phyloP scores from a whole-genome alignment of 1,140 invertebrate genomes.

The Cataglyphis hispanica region DNA sequence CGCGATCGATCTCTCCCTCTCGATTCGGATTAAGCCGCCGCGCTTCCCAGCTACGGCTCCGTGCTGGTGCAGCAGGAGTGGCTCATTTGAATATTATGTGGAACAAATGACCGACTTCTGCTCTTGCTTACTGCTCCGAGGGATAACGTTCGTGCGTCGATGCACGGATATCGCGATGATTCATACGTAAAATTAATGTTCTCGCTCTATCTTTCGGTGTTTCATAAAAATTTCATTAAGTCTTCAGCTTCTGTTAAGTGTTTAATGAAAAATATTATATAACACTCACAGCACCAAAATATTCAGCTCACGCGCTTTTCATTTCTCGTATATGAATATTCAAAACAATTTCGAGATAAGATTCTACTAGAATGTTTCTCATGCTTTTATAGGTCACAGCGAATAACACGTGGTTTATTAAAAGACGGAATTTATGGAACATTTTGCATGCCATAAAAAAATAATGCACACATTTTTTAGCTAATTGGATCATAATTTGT shows the following conservation, averaged over 20 bases:
- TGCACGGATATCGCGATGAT: background rate
- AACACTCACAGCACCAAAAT: background rate
- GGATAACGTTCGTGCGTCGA: slow-evolving; percentile 18
- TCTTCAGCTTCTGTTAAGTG: background rate
- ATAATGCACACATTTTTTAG: background rate
- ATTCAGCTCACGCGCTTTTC: background rate
- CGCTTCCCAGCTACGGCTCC: background rate
- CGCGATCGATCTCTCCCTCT: slow-evolving; percentile 34
- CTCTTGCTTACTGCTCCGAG: slow-evolving; percentile 44
- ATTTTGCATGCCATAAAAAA: background rate
- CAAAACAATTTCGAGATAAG: background rate
- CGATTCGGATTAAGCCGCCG: background rate
- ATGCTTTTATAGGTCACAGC: no score
- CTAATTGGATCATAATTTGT: slow-evolving; percentile 18
- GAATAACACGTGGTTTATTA: slow-evolving; percentile 19
- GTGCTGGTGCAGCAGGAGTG: slow-evolving; percentile 61
- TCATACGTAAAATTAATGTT: slow-evolving; percentile 7
- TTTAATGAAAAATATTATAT: background rate
- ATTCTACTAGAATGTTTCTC: background rate
- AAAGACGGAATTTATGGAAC: slow-evolving; percentile 12
- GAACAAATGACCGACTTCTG: slow-evolving; percentile 66
- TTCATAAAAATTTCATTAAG: background rate
- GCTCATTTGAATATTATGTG: slow-evolving; percentile 73
- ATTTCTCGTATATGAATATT: background rate
- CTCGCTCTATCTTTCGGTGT: background rate